These are phyloP conservation scores for Macroramphosus scolopax DNA, from an alignment of 2,797 vertebrate species.

Conservation along the genomic window DNA sequence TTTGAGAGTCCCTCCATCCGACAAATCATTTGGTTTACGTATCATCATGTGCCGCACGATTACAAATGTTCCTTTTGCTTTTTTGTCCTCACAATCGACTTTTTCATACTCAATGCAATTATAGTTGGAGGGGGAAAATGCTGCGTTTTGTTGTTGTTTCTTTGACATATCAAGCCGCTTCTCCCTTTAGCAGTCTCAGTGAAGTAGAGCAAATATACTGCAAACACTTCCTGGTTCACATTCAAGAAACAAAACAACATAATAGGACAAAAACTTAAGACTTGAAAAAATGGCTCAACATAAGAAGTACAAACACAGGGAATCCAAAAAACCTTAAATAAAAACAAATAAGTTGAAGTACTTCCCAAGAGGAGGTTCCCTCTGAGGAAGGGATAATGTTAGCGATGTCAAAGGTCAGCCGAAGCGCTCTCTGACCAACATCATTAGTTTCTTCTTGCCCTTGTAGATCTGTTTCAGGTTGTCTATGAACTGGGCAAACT, in stretches of 20 bases:
- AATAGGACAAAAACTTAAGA: conserved; percentile 56
- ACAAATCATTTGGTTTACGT: conserved; percentile 73
- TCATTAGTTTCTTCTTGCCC: conserved; percentile 99
- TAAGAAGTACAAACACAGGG: conserved; percentile 58
- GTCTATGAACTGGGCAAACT: conserved; percentile 98
- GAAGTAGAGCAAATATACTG: conserved; percentile 59
- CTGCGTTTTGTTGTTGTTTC: conserved; percentile 51
- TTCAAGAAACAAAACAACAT: conserved; percentile 63
- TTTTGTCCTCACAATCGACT: conserved; percentile 52
- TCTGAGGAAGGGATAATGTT: conserved; percentile 19
- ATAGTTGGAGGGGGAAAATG: conserved; percentile 38
- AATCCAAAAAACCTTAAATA: conserved; percentile 64
- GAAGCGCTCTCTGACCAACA: conserved; percentile 95
- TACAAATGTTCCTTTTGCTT: conserved; percentile 39
- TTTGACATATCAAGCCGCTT: conserved; percentile 57
- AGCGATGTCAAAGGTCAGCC: conserved; percentile 77
- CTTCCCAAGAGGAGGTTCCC: conserved; percentile 47
- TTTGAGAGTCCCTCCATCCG: conserved; percentile 35
- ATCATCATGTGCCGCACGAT: conserved; percentile 64
- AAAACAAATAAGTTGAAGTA: conserved; percentile 54
- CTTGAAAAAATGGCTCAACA: conserved; percentile 73
- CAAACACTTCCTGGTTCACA: conserved; percentile 71
- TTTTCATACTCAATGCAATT: conserved; percentile 50
- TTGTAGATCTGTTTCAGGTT: conserved; percentile 99
- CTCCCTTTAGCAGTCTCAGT: conserved; percentile 47